A percentile compares a stretch with the other conserved stretches of the same genome.
Evolutionary conservation across 2,113 vertebrate genomes (phyloP).

Genomic region (Dipodomys spectabilis): DNA sequence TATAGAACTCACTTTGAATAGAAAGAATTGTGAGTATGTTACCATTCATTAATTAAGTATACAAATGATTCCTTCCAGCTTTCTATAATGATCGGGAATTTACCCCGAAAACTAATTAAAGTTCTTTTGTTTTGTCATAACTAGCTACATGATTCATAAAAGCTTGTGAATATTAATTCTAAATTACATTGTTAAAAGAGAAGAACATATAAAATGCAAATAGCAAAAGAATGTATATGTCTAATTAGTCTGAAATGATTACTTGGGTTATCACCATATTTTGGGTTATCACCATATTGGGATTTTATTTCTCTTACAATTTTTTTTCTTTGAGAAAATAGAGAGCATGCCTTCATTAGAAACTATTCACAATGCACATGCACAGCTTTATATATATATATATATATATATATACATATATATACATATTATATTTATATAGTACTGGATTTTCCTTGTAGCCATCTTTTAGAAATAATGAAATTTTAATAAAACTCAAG

Average conservation of each 20-base stretch:
- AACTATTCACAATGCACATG: not conserved
- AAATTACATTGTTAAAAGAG: constrained; percentile 52
- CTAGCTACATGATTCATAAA: constrained; percentile 61
- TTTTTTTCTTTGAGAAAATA: not conserved
- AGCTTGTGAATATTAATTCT: constrained; percentile 40
- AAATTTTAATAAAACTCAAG: too few relatives aligned
- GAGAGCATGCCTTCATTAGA: not conserved
- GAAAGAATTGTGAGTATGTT: constrained; percentile 40
- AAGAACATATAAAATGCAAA: constrained; percentile 33
- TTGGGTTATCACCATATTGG: not conserved
- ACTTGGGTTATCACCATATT: constrained; percentile 9
- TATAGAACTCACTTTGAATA: not conserved
- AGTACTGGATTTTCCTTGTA: too few relatives aligned
- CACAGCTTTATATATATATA: not conserved
- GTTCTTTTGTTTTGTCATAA: constrained; percentile 26
- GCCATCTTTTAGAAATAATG: too few relatives aligned
- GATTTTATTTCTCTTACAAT: not conserved
- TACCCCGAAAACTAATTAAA: constrained; percentile 75
- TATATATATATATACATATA: too few relatives aligned
- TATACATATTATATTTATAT: too few relatives aligned
- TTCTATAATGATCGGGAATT: constrained; percentile 67
- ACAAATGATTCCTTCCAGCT: constrained; percentile 47
- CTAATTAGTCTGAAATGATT: constrained; percentile 53
- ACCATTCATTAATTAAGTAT: constrained; percentile 62
- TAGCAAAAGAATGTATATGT: not conserved